Percentiles rank a stretch among this genome's conserved stretches.
phyloP scores from a whole-genome alignment of 2,888 invertebrate species.

The Hemithea aestivaria region DNA sequence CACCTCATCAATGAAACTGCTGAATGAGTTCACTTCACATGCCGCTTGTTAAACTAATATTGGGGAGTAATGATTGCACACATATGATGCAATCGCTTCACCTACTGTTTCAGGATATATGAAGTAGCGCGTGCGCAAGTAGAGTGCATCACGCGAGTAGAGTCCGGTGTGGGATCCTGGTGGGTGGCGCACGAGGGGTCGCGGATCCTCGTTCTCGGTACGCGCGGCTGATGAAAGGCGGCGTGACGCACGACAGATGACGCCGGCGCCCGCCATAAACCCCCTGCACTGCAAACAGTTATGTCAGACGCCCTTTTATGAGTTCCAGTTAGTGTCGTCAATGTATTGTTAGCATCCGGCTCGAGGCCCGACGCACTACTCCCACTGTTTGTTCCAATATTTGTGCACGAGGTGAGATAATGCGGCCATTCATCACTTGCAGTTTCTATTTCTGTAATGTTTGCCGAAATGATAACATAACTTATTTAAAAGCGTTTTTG shows the following conservation, averaged over 20 bases:
- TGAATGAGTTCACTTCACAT: conserved; percentile 1
- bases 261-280: conserved; percentile 23
- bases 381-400: conserved; percentile 7
- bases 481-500: no score
- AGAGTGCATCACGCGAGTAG: conserved; percentile 1
- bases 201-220: conserved; percentile 11
- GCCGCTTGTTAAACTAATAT: background rate
- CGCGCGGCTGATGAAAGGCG: conserved; percentile 5
- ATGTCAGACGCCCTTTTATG: conserved; percentile 17
- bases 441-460: background rate
- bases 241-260: conserved; percentile 16
- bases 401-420: conserved; percentile 10
- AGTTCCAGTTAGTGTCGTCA: conserved; percentile 23
- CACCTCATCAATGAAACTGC: background rate
- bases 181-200: background rate
- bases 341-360: conserved; percentile 19
- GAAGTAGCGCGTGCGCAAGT: conserved; percentile 2
- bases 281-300: conserved; percentile 12
- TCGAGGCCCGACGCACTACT: conserved; percentile 9
- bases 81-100: conserved; percentile 12
- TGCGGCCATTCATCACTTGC: conserved; percentile 16
- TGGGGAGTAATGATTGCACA: conserved; percentile 6
- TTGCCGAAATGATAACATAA: background rate
- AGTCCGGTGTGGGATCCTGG: conserved; percentile 2
- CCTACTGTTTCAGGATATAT: conserved; percentile 5